Evolutionary conservation across 64 coral and sea anemone species (phyloP).

Genomic region (Montipora capricornis): DNA sequence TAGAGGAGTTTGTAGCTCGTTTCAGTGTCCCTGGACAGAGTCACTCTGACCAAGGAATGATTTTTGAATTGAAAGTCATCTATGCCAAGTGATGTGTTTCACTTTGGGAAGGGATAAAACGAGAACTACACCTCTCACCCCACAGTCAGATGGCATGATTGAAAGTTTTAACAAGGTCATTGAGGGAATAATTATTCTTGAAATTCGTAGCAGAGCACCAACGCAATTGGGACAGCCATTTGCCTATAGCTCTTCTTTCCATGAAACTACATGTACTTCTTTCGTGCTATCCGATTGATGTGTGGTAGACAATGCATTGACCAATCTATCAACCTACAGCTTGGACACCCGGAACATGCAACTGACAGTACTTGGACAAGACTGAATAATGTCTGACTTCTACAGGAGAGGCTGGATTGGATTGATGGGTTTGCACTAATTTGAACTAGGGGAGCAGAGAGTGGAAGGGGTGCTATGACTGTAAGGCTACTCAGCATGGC

Average conservation of each 20-base stretch:
- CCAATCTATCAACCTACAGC: constrained; percentile 16
- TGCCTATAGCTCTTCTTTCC: too few species aligned
- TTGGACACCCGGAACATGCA: not conserved
- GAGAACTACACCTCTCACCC: not conserved
- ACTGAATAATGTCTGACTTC: constrained; percentile 13
- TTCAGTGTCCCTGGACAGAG: not conserved
- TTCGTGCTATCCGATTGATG: too few species aligned
- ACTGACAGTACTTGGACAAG: not conserved
- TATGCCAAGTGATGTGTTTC: not conserved
- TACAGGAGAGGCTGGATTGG: not conserved
- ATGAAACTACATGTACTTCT: too few species aligned
- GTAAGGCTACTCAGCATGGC: not conserved
- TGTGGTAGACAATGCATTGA: not conserved
- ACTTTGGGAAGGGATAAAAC: not conserved
- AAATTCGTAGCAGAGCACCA: too few species aligned
- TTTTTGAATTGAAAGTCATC: constrained; percentile 22
- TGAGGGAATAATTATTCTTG: too few species aligned
- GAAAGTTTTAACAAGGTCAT: too few species aligned
- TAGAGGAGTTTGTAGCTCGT: too few species aligned
- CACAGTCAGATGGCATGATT: too few species aligned
- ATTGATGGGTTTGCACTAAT: constrained; percentile 56
- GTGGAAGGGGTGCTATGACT: constrained; percentile 32
- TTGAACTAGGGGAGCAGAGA: constrained; percentile 5
- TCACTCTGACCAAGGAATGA: constrained; percentile 52
- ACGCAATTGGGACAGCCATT: too few species aligned